Evolutionary conservation across 2,113 vertebrate species (phyloP), one percentile per base, ranked within the genome.

Genomic region (Salvelinus namaycush): DNA sequence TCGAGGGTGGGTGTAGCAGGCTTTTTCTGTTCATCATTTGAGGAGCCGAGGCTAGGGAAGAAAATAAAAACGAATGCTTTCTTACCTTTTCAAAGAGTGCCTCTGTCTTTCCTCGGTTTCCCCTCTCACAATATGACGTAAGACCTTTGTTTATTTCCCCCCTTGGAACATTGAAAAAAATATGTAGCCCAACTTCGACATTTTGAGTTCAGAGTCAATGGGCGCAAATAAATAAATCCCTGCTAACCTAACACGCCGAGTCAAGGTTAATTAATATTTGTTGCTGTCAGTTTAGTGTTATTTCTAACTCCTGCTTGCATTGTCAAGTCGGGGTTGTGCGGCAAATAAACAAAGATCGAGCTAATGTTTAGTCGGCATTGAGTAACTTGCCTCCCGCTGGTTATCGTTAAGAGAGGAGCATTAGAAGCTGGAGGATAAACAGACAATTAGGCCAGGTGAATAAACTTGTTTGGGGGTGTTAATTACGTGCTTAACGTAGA

Each of bases 391-490:
- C 91, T 81, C 93, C 94, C 85, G 94, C 93, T 94, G 94, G 83
- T 93, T 83, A 76, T 83, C 74, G 76, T 82, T 84, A 81, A 84
- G 79, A 81, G 75, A 12, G 76, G 78, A 91, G 91, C 89, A 91
- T 91, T 86, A 89, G 86, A 84, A 81, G 91, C 87, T 87, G 81
- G 80, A 84, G 92, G 92, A 93, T 93, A 94, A 94, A 93, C 91
- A 94, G 90, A 93, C 93, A 93, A 94, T 94, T 93, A 94, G 88
- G 82, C 91, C 92, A 94, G 93, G 94, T 93, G 93, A 94, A 93
- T 93, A 87, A 93, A 94, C 93, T 91, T 93, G 92, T 93, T 94
- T 93, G 87, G 91, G 90, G 91, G 93, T 93, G 93, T 93, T 94
- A 94, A 94, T 94, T 91, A 93, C 93, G 90, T 89, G 92, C 94